phyloP scores from a whole-genome alignment of 2,113 vertebrate species.

The Philantomba maxwellii region DNA sequence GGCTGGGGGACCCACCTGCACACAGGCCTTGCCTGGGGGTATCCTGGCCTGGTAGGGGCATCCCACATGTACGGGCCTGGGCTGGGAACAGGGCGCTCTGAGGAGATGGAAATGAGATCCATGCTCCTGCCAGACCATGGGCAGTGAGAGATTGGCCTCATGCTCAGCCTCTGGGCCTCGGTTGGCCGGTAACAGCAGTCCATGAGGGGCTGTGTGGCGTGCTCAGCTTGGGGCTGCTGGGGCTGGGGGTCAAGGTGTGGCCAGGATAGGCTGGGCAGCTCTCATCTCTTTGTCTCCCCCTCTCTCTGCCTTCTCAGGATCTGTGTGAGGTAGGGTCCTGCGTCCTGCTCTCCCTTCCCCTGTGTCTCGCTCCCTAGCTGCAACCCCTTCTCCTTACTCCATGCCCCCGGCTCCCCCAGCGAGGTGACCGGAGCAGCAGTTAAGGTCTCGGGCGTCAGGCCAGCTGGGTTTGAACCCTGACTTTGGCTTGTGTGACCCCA shows the following conservation, averaged over 20 bases:
- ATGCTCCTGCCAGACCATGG: background rate
- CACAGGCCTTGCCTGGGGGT: background rate
- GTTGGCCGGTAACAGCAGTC: background rate
- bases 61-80: accelerated
- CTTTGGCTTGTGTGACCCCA: background rate
- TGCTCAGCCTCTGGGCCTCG: background rate
- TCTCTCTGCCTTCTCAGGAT: constrained; percentile 81
- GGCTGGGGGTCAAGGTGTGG: background rate
- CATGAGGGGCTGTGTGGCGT: accelerated
- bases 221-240: background rate
- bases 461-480: background rate
- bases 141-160: accelerated
- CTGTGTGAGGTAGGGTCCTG: constrained; percentile 86
- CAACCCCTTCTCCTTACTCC: background rate
- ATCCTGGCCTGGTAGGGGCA: background rate
- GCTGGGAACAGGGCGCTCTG: background rate
- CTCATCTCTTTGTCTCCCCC: constrained; percentile 47
- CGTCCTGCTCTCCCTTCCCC: accelerated
- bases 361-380: background rate
- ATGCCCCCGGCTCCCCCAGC: background rate
- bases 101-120: background rate
- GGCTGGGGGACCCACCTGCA: background rate
- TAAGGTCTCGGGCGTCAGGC: background rate
- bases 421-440: too few species aligned
- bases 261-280: accelerated